Percentiles rank a stretch among this genome's conserved stretches.
Conservation (phyloP, 2,113 vertebrate genomes). For the Gambusia holbrooki region DNA sequence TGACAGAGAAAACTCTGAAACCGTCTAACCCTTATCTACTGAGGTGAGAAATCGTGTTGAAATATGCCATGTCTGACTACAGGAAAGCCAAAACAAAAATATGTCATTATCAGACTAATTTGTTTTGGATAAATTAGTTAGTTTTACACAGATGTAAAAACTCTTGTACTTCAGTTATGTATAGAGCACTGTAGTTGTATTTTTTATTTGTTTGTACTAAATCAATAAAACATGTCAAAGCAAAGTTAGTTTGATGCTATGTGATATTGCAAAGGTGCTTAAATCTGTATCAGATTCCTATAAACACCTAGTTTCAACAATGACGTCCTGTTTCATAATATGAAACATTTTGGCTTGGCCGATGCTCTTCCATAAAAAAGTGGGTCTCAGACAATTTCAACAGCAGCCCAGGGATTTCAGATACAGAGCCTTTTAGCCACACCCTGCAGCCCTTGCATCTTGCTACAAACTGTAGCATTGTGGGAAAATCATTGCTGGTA, state of each 20-base stretch:
- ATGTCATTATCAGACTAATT: slow-evolving; percentile 43
- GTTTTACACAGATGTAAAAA: slow-evolving; percentile 58
- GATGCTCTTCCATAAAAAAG: slow-evolving; percentile 18
- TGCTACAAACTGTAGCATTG: too few species aligned
- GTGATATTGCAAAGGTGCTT: slow-evolving; percentile 39
- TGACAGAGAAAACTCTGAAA: slow-evolving; percentile 75
- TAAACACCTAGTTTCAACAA: slow-evolving; percentile 49
- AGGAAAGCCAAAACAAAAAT: slow-evolving; percentile 51
- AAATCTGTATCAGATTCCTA: slow-evolving; percentile 47
- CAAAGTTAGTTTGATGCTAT: slow-evolving; percentile 39
- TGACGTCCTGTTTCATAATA: slow-evolving; percentile 33
- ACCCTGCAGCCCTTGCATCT: slow-evolving; percentile 5
- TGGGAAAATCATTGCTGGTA: too few species aligned
- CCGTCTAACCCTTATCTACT: slow-evolving; percentile 50
- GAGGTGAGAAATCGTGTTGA: slow-evolving; percentile 61
- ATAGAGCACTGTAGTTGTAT: slow-evolving; percentile 37
- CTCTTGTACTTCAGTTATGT: slow-evolving; percentile 14
- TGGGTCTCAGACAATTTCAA: slow-evolving; percentile 14
- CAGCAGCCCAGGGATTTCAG: slow-evolving; percentile 16
- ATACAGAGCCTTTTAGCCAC: slow-evolving; percentile 4
- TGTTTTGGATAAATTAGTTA: slow-evolving; percentile 60
- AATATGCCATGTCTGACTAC: slow-evolving; percentile 48
- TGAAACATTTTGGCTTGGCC: slow-evolving; percentile 3
- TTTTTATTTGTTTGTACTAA: slow-evolving; percentile 56
- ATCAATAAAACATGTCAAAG: slow-evolving; percentile 64